Evolutionary conservation across 1,140 invertebrate species (phyloP).

Genomic region (Elymnias hypermnestra): DNA sequence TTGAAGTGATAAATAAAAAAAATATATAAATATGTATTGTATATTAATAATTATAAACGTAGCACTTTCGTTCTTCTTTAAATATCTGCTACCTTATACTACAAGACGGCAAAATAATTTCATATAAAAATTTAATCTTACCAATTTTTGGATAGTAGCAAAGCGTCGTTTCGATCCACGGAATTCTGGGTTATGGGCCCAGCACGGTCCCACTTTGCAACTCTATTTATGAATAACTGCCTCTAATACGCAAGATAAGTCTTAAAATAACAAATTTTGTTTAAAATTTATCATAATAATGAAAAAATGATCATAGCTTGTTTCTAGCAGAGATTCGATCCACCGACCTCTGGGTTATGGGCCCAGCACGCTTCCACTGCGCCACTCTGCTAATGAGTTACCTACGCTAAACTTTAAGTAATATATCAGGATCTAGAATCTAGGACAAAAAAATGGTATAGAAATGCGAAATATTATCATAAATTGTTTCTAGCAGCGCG

Average conservation of each 20-base stretch:
- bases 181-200: conserved; percentile 41
- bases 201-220: conserved; percentile 38
- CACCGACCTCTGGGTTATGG: conserved; percentile 40
- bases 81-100: no score
- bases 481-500: conserved; percentile 26
- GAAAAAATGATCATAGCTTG: no score
- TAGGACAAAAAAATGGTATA: neutral
- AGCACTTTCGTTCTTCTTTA: no score
- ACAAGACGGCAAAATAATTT: no score
- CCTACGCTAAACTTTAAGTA: neutral
- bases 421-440: no score
- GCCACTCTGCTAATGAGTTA: conserved; percentile 40
- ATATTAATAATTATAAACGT: no score
- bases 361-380: conserved; percentile 41
- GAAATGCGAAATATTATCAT: neutral
- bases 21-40: no score
- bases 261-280: no score
- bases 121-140: no score
- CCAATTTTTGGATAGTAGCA: conserved; percentile 22
- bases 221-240: conserved; percentile 20
- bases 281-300: no score
- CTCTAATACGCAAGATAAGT: no score
- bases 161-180: conserved; percentile 39
- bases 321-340: conserved; percentile 40
- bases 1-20: no score